Conservation (phyloP, 1,140 invertebrate genomes). For the Halesus radiatus region DNA sequence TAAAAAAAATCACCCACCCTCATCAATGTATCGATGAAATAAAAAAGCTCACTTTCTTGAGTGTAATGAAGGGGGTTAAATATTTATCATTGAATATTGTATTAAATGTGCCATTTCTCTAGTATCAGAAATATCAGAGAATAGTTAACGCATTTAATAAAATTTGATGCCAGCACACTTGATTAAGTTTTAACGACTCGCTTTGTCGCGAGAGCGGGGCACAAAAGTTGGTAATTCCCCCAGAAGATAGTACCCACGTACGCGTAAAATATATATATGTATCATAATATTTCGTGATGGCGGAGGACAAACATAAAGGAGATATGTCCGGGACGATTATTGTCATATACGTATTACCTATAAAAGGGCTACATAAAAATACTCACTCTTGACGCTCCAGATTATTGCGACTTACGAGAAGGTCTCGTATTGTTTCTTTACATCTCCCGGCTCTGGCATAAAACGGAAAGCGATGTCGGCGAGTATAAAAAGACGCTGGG, state of each 20-base stretch:
- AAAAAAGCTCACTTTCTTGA: too few relatives aligned
- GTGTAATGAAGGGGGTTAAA: too few relatives aligned
- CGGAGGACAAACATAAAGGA: neutral
- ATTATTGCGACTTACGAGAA: conserved; percentile 40
- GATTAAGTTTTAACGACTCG: conserved; percentile 36
- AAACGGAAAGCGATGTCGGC: conserved; percentile 52
- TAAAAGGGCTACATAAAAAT: conserved; percentile 53
- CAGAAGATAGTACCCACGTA: neutral
- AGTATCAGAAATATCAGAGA: neutral
- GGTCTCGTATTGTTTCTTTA: conserved; percentile 51
- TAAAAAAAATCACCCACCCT: too few relatives aligned
- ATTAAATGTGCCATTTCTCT: too few relatives aligned
- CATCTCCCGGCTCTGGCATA: conserved; percentile 44
- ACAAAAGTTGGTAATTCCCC: conserved; percentile 28
- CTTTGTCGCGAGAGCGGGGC: conserved; percentile 18
- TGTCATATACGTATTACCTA: conserved; percentile 48
- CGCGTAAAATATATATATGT: conserved; percentile 7
- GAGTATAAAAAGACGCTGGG: conserved; percentile 53
- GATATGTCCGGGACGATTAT: conserved; percentile 46
- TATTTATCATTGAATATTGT: too few relatives aligned
- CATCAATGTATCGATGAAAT: too few relatives aligned
- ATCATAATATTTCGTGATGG: conserved; percentile 16
- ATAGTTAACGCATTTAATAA: conserved; percentile 19
- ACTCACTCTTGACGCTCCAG: neutral
- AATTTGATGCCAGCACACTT: conserved; percentile 17